A percentile compares a stretch with the other conserved stretches of the same genome.
Conservation (phyloP, 2,113 vertebrate species). For the Eulemur rufifrons region DNA sequence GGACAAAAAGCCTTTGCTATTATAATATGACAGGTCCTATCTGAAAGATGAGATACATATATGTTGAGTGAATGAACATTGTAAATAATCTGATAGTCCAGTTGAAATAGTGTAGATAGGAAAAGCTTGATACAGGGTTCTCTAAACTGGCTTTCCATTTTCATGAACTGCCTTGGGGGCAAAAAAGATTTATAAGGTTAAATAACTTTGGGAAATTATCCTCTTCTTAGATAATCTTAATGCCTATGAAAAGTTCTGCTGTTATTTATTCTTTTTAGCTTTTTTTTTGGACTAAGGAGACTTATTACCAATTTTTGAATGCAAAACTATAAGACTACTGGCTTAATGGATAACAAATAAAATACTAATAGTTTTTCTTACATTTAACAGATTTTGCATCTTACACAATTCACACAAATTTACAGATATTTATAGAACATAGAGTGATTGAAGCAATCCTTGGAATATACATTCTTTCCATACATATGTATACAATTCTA, state of each 20-base stretch:
- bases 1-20: neutral
- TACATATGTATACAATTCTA: neutral
- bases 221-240: neutral
- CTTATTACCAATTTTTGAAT: neutral
- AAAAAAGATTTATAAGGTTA: neutral
- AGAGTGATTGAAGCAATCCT: neutral
- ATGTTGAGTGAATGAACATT: neutral
- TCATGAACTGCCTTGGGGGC: neutral
- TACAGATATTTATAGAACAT: neutral
- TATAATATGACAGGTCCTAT: neutral
- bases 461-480: neutral
- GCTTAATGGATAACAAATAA: neutral
- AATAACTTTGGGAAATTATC: neutral
- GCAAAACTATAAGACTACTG: neutral
- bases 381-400: neutral
- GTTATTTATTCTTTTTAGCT: neutral
- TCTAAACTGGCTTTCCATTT: neutral
- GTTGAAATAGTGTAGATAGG: neutral
- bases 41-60: slow-evolving; percentile 3
- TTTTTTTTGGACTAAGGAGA: slow-evolving; percentile 7
- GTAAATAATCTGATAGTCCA: neutral
- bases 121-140: neutral
- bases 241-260: neutral
- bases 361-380: neutral
- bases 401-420: neutral